Evolutionary conservation across 2,888 invertebrate genomes (phyloP), one percentile per base, ranked within the genome.

Genomic region (Harpalus rubripes): DNA sequence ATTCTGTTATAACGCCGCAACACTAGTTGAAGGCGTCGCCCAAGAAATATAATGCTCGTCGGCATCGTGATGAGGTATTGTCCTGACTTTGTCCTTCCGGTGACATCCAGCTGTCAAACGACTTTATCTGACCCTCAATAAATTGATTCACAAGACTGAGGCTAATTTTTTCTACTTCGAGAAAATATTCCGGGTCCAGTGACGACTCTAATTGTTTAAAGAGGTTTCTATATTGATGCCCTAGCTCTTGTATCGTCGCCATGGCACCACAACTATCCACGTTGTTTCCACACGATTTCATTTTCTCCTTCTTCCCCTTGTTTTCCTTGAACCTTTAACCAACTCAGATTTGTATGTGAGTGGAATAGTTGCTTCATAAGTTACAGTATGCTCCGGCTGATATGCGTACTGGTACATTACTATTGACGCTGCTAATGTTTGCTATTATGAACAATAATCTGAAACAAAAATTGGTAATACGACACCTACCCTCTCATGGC

Each of bases 321-420:
- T 22, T 22, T 22, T 22, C 22, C 1, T 22, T 22, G 3, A 3
- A 22, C 22, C 3, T 22, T 22, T 22, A 22, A 32, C 32, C 32
- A 1, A 32, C 5, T 32, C 32, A 0, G 32, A 32, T 5, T 32
- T 18, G 7, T 10, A 12, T 2, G 3, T 18, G 22, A 10, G 22
- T 3, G 10, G 61, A 8, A 6, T 18, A 7, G 18, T 61, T 6
- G 5, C 61, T 16, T 7, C 22, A n/a, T n/a, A 85, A 82, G 4
- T 32, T 0, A 32, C 10, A 86, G 4, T 12, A 86, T 4, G 83
- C 84, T 85, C 44, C 68, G 18, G 32, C 32, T 15, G 86, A 85
- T 18, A 88, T 87, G 7, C 80, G 84, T 0, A 58, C 84, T 7
- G 87, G 84, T 81, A 86, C 22, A 22, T 22, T 22, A 3, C 22